Conservation (phyloP, 2,113 vertebrate genomes). For the Centropristis striata region DNA sequence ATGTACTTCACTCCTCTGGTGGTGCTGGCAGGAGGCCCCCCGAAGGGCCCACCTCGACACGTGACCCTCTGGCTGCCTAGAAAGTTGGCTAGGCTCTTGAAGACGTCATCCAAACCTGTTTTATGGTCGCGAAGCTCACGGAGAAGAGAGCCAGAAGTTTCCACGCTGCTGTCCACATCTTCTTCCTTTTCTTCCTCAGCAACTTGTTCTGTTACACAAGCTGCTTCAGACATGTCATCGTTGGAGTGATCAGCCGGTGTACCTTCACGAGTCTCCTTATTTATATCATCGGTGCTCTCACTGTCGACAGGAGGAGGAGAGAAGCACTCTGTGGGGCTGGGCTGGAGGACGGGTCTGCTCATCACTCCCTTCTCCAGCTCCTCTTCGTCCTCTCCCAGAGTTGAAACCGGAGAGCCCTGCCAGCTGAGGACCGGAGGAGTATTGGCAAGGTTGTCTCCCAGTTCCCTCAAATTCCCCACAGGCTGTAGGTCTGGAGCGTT, state of each 20-base stretch:
- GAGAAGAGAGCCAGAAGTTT: constrained; percentile 52
- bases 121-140: constrained; percentile 73
- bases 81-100: constrained; percentile 87
- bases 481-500: constrained; percentile 83
- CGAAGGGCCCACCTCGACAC: constrained; percentile 86
- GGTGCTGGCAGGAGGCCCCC: constrained; percentile 64
- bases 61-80: constrained; percentile 88
- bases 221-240: constrained; percentile 45
- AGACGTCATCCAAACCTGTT: constrained; percentile 82
- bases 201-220: constrained; percentile 44
- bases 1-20: constrained; percentile 79
- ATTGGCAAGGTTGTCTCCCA: constrained; percentile 77
- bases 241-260: constrained; percentile 24
- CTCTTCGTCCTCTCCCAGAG: constrained; percentile 81
- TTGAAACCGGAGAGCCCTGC: constrained; percentile 86
- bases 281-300: constrained; percentile 39
- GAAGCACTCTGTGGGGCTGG: constrained; percentile 80
- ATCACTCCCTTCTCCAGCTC: constrained; percentile 79
- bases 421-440: constrained; percentile 88
- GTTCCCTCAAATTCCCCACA: constrained; percentile 72
- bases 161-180: constrained; percentile 45
- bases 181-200: constrained; percentile 59
- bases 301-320: constrained; percentile 65
- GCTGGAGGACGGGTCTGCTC: constrained; percentile 83
- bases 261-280: constrained; percentile 31